Percentiles rank a stretch among this genome's conserved stretches.
These are phyloP conservation scores for Nothocercus julius DNA, from an alignment of 2,113 vertebrate species.

Conservation along the genomic window DNA sequence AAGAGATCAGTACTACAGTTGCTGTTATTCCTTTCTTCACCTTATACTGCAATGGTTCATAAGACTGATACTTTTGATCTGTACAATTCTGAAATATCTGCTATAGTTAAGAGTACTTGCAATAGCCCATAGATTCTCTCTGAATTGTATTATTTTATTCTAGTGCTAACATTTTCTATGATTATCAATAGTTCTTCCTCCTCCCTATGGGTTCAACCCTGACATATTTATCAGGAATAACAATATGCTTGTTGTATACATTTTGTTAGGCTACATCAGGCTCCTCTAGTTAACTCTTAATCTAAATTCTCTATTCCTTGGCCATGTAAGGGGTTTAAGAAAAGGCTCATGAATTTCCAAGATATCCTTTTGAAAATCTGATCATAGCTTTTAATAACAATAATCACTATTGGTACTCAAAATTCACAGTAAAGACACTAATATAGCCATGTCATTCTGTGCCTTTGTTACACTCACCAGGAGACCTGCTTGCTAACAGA, in stretches of 20 bases:
- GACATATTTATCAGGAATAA: neutral
- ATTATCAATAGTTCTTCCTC: neutral
- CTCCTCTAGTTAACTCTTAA: neutral
- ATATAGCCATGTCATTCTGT: neutral
- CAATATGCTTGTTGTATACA: accelerated
- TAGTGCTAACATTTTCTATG: neutral
- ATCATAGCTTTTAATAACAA: neutral
- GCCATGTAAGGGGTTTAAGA: neutral
- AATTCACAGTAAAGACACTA: neutral
- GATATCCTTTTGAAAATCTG: neutral
- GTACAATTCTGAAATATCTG: neutral
- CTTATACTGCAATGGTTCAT: neutral
- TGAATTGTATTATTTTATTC: neutral
- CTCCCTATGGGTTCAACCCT: neutral
- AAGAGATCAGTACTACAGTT: neutral
- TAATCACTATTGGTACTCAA: neutral
- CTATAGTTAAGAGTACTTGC: neutral
- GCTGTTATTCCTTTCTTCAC: neutral
- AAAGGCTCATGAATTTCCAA: neutral
- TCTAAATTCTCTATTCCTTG: neutral
- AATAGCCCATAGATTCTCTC: neutral
- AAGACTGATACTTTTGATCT: neutral
- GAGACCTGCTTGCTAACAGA: neutral
- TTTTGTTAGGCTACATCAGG: neutral
- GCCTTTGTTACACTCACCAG: neutral